phyloP scores from a whole-genome alignment of 2,797 vertebrate species.

The Enoplosus armatus region DNA sequence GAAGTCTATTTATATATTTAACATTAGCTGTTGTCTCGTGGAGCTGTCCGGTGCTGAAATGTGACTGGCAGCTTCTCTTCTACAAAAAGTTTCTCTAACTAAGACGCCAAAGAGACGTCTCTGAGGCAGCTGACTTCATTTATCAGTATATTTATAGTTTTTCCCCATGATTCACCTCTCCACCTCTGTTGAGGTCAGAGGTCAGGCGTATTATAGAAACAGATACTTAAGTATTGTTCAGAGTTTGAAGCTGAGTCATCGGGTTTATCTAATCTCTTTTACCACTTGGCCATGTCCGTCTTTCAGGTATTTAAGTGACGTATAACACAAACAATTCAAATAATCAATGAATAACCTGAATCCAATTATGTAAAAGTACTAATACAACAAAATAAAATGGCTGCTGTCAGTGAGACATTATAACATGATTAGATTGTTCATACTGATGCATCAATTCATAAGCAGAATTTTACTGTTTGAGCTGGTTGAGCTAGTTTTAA shows the following conservation, averaged over 20 bases:
- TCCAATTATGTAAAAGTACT: not conserved
- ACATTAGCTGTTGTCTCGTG: not conserved
- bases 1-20: not conserved
- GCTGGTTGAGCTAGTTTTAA: not conserved
- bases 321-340: not conserved
- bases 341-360: not conserved
- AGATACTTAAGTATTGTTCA: not conserved
- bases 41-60: constrained; percentile 47
- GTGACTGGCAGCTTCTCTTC: not conserved
- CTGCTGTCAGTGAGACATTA: too few species aligned
- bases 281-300: not conserved
- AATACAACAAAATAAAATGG: too few species aligned
- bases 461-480: not conserved
- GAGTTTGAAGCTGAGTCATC: constrained; percentile 5
- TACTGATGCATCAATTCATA: not conserved
- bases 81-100: not conserved
- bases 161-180: not conserved
- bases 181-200: not conserved
- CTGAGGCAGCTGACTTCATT: not conserved
- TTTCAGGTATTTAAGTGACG: not conserved
- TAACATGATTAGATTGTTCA: not conserved
- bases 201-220: constrained; percentile 8
- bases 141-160: not conserved
- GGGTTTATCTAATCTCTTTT: not conserved
- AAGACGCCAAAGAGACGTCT: not conserved